These are phyloP conservation scores for Drosophila pachea DNA, from an alignment of 1,140 invertebrate genomes.

Conservation along the genomic window DNA sequence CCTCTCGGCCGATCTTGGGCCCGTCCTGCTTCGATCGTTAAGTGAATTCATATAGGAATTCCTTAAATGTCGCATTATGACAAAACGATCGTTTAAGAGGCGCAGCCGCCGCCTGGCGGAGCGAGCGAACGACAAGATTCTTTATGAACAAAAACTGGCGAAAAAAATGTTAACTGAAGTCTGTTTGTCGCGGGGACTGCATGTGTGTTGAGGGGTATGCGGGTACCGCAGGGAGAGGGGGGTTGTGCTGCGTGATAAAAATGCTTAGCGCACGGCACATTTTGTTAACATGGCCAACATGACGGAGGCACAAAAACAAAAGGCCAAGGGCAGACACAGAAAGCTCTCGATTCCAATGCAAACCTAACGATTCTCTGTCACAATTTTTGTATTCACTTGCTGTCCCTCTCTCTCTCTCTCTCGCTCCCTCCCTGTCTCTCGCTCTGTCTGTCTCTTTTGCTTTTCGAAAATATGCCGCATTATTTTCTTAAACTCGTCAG, in stretches of 20 bases:
- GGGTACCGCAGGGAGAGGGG: not conserved
- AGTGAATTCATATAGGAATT: constrained; percentile 78
- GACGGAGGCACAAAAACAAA: constrained; percentile 36
- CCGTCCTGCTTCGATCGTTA: constrained; percentile 56
- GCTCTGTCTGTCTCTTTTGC: constrained; percentile 23
- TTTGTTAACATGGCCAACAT: constrained; percentile 74
- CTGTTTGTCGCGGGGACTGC: constrained; percentile 9
- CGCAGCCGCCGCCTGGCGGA: not conserved
- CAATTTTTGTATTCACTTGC: constrained; percentile 20
- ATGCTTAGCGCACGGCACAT: constrained; percentile 70
- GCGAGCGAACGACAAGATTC: constrained; percentile 42
- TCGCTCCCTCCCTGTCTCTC: constrained; percentile 17
- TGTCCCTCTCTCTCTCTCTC: not conserved
- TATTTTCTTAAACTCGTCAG: constrained; percentile 52
- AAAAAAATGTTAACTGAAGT: constrained; percentile 54
- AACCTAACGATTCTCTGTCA: constrained; percentile 21
- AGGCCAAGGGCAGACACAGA: constrained; percentile 15
- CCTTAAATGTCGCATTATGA: constrained; percentile 78
- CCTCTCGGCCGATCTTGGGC: constrained; percentile 43
- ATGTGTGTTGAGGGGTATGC: too few relatives aligned
- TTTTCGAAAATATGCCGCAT: constrained; percentile 68
- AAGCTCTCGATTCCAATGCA: constrained; percentile 26
- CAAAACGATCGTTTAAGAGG: constrained; percentile 72
- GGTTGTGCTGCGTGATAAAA: constrained; percentile 65
- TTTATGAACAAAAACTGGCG: constrained; percentile 49